A percentile compares a stretch with the other conserved stretches of the same genome.
Evolutionary conservation across 2,888 invertebrate species (phyloP).

Genomic region (Sialis fuliginosa): DNA sequence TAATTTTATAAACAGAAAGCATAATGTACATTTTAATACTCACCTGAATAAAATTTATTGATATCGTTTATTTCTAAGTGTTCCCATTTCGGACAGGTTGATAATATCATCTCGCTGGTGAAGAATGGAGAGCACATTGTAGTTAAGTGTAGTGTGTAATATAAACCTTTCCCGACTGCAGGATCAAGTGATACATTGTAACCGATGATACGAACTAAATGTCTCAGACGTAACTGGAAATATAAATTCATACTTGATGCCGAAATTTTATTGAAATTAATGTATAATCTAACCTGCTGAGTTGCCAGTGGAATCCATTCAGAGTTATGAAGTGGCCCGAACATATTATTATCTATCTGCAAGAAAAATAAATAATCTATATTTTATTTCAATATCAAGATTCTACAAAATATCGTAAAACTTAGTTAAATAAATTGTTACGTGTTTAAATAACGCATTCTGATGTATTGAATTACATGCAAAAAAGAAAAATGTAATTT

Average conservation of each 20-base stretch:
- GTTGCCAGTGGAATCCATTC: slow-evolving; percentile 68
- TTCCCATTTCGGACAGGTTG: slow-evolving; percentile 62
- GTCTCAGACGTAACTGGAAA: slow-evolving; percentile 53
- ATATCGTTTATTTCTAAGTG: slow-evolving; percentile 49
- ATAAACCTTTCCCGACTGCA: slow-evolving; percentile 40
- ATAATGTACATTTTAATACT: neutral
- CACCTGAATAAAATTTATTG: slow-evolving; percentile 3
- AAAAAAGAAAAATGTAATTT: too few relatives aligned
- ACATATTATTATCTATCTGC: slow-evolving; percentile 20
- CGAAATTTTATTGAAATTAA: neutral
- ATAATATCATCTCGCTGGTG: slow-evolving; percentile 57
- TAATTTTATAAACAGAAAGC: neutral
- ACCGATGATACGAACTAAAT: slow-evolving; percentile 56
- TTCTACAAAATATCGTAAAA: too few relatives aligned
- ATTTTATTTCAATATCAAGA: too few relatives aligned
- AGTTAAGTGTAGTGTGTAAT: slow-evolving; percentile 63
- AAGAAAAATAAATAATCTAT: neutral
- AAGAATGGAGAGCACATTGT: slow-evolving; percentile 71
- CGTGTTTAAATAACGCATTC: too few relatives aligned
- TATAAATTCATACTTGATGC: slow-evolving; percentile 5
- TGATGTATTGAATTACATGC: too few relatives aligned
- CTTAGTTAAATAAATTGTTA: too few relatives aligned
- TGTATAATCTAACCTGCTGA: slow-evolving; percentile 45
- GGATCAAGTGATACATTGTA: slow-evolving; percentile 34
- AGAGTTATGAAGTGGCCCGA: slow-evolving; percentile 49